Percentiles rank a stretch among this genome's conserved stretches.
These are phyloP conservation scores for Vanessa tameamea DNA, from an alignment of 1,140 invertebrate genomes.

Conservation along the genomic window DNA sequence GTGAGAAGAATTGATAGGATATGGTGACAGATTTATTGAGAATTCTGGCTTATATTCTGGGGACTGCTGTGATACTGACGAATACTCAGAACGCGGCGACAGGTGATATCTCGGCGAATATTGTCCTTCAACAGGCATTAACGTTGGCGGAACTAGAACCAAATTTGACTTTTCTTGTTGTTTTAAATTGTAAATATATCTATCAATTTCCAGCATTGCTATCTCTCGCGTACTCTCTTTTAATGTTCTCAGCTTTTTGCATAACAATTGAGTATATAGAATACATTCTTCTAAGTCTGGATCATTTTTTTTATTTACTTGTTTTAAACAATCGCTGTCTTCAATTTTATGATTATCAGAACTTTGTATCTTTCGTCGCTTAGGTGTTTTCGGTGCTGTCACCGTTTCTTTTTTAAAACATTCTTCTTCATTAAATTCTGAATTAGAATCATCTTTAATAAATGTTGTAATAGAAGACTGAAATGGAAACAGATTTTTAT, in stretches of 20 bases:
- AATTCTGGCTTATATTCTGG: background rate
- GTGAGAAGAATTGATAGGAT: background rate
- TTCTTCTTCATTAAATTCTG: background rate
- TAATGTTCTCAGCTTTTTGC: constrained; percentile 22
- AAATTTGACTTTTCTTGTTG: constrained; percentile 16
- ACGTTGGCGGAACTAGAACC: background rate
- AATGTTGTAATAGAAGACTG: background rate
- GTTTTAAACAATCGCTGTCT: background rate
- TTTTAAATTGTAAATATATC: constrained; percentile 24
- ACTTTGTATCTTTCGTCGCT: background rate
- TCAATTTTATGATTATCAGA: background rate
- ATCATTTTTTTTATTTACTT: background rate
- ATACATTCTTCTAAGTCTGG: constrained; percentile 8
- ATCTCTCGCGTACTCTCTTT: constrained; percentile 22
- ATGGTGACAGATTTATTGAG: background rate
- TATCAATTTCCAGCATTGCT: constrained; percentile 29
- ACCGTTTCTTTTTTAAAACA: background rate
- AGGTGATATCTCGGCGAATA: background rate
- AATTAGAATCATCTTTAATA: background rate
- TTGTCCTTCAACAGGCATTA: background rate
- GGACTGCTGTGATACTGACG: background rate
- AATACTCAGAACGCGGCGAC: background rate
- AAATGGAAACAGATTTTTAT: background rate
- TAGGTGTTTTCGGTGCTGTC: background rate
- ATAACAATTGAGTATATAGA: constrained; percentile 24